Percentiles rank a stretch among this genome's conserved stretches.
These are phyloP conservation scores for Metopia argyrocephala DNA, from an alignment of 2,888 invertebrate species.

Conservation along the genomic window DNA sequence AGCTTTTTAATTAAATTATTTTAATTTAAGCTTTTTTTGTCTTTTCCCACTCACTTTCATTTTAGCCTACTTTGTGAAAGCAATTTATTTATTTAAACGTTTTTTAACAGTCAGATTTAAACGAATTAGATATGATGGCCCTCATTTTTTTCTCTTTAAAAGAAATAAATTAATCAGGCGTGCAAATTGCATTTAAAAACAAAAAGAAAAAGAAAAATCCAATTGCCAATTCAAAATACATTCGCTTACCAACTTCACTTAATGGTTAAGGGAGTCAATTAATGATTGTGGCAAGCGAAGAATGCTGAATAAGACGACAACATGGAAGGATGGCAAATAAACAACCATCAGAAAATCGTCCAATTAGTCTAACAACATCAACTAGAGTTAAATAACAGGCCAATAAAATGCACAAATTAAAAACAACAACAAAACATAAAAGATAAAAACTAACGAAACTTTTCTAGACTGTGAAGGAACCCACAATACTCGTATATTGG, in stretches of 20 bases:
- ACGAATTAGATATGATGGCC: not conserved
- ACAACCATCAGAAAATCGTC: conserved; percentile 62
- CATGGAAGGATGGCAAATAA: conserved; percentile 23
- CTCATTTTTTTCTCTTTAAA: not conserved
- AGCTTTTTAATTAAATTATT: not conserved
- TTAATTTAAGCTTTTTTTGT: not conserved
- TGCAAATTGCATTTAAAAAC: conserved; percentile 51
- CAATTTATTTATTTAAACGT: not conserved
- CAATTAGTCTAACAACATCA: conserved; percentile 65
- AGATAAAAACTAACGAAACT: not conserved
- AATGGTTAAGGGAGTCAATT: conserved; percentile 22
- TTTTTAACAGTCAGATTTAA: not conserved
- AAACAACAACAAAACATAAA: conserved; percentile 5
- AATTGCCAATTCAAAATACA: not conserved
- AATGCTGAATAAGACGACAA: not conserved
- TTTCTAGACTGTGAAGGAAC: conserved; percentile 55
- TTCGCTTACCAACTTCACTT: not conserved
- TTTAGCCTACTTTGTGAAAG: not conserved
- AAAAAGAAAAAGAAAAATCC: conserved; percentile 26
- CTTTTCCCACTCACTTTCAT: not conserved
- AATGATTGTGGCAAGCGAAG: not conserved
- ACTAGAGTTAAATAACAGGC: conserved; percentile 64
- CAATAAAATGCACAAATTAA: conserved; percentile 63
- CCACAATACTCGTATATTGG: conserved; percentile 34
- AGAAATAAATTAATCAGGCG: conserved; percentile 54